A percentile compares a stretch with the other conserved stretches of the same genome.
phyloP scores from a whole-genome alignment of 2,113 vertebrate species.

The Tiliqua scincoides region DNA sequence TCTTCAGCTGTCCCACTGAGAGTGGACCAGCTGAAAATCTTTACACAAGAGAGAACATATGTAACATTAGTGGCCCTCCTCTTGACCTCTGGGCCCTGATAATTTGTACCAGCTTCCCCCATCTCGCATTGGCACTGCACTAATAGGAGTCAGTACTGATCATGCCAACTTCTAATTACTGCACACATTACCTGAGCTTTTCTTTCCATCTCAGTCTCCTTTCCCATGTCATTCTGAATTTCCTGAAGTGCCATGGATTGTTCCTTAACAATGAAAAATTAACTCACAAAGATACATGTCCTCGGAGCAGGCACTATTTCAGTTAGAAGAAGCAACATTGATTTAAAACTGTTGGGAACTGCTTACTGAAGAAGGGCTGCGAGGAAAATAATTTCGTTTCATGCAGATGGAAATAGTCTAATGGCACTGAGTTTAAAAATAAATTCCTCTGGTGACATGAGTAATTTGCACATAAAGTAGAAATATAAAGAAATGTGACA shows the following conservation, averaged over 20 bases:
- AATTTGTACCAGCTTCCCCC: no score
- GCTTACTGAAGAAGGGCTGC: not conserved
- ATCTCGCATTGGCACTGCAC: no score
- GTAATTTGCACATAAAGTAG: not conserved
- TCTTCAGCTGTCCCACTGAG: no score
- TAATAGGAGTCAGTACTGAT: not conserved
- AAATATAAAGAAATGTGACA: not conserved
- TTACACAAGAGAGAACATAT: no score
- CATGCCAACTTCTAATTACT: not conserved
- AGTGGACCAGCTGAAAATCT: no score
- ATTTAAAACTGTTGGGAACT: constrained; percentile 44
- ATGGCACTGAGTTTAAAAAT: not conserved
- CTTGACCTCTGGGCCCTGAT: no score
- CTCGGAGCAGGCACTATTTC: constrained; percentile 12
- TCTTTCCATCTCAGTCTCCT: not conserved
- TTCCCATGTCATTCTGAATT: not conserved
- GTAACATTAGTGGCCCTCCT: no score
- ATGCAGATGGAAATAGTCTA: not conserved
- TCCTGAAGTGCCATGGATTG: not conserved
- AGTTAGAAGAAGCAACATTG: constrained; percentile 38
- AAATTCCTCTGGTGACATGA: not conserved
- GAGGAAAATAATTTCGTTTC: not conserved
- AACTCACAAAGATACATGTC: not conserved
- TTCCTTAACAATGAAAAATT: constrained; percentile 18
- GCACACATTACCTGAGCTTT: not conserved